Evolutionary conservation across 2,797 vertebrate genomes (phyloP), one percentile per base, ranked within the genome.

Genomic region (Eulemur albifrons): DNA sequence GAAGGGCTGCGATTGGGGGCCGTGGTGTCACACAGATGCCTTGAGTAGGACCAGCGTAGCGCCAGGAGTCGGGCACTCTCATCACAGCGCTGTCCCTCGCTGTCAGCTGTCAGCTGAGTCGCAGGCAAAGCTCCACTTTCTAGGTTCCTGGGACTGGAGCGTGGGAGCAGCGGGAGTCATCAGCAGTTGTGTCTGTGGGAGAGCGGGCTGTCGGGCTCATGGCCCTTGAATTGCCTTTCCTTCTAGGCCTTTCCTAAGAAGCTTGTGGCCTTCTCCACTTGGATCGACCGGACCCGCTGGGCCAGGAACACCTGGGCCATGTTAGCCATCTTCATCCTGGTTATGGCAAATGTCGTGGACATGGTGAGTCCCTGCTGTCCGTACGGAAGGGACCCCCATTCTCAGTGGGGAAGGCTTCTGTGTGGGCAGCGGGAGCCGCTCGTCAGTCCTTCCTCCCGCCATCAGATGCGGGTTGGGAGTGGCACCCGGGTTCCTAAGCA

Each of bases 261-360:
- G 93, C 98, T 99, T 2, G 99, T 99, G 97, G 99, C 99, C 43
- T 99, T 99, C 98, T 99, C 99, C 0, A 96, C 99, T n/a, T 99
- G 99, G 99, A 99, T 99, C 0, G 99, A 99, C 98, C 99, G 98
- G 89, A 99, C 99, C 0, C 99, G 99, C 6, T 99, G 99, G 99
- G 99, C 99, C 0, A 99, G 99, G 93, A 99, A 99, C 98, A 99
- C 99, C 0, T 99, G 99, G 99, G 99, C 99, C 30, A 99, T 99
- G 99, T 98, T 99, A 0, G 99, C 99, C 96, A 99, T 99, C 97
- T 98, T 99, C 98, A 99, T 99, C 82, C 98, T 99, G 35, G 99
- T 99, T 48, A 99, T 99, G 99, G 99, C 99, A 0, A 99, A 99
- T 90, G 99, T 99, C 0, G 99, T 99, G 87, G 99, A 99, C 96